Evolutionary conservation across 2,888 invertebrate species (phyloP).

Genomic region (Terebella lapidaria): DNA sequence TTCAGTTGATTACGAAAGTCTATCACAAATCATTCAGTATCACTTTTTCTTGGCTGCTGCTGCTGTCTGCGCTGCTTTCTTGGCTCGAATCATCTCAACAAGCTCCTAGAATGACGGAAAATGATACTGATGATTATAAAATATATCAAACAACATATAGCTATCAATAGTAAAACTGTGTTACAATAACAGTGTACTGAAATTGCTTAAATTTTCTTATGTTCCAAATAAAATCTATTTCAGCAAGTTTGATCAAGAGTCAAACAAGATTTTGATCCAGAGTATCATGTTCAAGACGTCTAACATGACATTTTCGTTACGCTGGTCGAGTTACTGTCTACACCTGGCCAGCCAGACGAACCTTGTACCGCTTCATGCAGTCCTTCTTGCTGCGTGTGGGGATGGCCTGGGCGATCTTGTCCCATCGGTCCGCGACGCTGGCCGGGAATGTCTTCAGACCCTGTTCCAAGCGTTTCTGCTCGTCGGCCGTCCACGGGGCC

Average conservation of each 20-base stretch:
- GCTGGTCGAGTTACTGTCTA: no score
- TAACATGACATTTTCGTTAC: no score
- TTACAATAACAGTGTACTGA: no score
- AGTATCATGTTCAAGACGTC: no score
- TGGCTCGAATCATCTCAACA: slow-evolving; percentile 93
- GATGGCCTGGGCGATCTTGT: slow-evolving; percentile 70
- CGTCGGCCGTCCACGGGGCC: slow-evolving; percentile 83
- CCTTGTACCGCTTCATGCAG: slow-evolving; percentile 93
- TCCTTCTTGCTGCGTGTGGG: slow-evolving; percentile 92
- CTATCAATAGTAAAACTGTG: no score
- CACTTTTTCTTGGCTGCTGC: slow-evolving; percentile 14
- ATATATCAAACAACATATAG: no score
- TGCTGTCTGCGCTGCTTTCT: slow-evolving; percentile 62
- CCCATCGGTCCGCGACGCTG: slow-evolving; percentile 82
- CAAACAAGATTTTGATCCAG: no score
- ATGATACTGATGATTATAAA: background rate
- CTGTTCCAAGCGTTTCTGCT: slow-evolving; percentile 92
- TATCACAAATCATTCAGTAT: no score
- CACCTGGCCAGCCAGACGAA: slow-evolving; percentile 21
- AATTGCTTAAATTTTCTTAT: no score
- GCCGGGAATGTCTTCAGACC: slow-evolving; percentile 91
- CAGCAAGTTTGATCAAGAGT: no score
- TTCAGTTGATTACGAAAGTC: no score
- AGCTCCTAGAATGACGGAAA: slow-evolving; percentile 63
- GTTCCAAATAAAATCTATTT: no score